Conservation (phyloP, 2,113 vertebrate genomes). For the Sclerurus mexicanus region DNA sequence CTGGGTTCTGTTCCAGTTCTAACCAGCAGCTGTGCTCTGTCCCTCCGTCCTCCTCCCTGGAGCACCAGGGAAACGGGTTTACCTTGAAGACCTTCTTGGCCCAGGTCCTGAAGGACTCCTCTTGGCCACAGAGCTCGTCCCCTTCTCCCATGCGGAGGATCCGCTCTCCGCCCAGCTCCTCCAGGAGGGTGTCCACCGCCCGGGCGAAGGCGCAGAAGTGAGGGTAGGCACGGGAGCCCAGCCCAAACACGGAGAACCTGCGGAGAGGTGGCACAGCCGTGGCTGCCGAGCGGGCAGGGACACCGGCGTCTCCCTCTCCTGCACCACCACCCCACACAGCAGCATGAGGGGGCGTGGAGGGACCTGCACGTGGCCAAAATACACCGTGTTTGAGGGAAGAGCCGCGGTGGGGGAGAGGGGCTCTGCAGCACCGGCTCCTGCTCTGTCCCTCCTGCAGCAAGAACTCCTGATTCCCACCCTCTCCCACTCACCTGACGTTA, state of each 20-base stretch:
- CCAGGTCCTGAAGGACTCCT: slow-evolving; percentile 98
- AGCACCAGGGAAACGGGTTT: not conserved
- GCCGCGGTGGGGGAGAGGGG: not conserved
- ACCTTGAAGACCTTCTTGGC: slow-evolving; percentile 99
- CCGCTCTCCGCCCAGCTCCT: slow-evolving; percentile 94
- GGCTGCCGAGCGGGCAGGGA: not conserved
- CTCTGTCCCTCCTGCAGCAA: not conserved
- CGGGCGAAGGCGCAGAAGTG: slow-evolving; percentile 99
- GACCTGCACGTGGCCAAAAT: rapidly evolving
- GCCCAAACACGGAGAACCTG: slow-evolving; percentile 96
- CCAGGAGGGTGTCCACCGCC: slow-evolving; percentile 94
- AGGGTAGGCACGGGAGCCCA: slow-evolving; percentile 95
- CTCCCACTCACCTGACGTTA: slow-evolving; percentile 85
- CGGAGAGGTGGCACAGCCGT: not conserved
- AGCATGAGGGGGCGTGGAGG: rapidly evolving
- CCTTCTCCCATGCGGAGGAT: slow-evolving; percentile 98
- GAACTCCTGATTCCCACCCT: not conserved
- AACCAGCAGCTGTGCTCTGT: not conserved
- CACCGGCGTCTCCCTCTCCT: rapidly evolving
- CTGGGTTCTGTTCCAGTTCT: not conserved
- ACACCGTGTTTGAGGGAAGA: not conserved
- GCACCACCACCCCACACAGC: not conserved
- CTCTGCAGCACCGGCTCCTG: not conserved
- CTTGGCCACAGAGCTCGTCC: slow-evolving; percentile 96
- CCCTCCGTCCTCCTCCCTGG: not conserved